Evolutionary conservation across 2,797 vertebrate species (phyloP).

Genomic region (Apogon hyalosoma): DNA sequence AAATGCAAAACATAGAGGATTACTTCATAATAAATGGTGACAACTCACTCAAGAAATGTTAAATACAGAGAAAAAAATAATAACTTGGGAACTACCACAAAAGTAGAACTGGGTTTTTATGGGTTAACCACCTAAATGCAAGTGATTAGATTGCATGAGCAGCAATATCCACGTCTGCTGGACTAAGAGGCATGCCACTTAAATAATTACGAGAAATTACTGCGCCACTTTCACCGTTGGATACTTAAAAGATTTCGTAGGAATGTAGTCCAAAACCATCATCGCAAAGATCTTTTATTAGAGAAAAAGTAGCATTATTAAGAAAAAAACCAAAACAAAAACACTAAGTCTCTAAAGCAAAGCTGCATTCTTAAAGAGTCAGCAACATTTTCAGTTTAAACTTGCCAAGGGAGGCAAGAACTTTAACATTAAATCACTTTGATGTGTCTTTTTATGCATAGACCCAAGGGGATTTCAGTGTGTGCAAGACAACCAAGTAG

Average conservation of each 20-base stretch:
- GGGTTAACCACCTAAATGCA: neutral
- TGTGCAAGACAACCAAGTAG: slow-evolving; percentile 31
- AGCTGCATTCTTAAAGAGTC: slow-evolving; percentile 45
- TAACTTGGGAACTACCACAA: no score
- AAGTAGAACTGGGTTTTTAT: no score
- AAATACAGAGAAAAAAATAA: no score
- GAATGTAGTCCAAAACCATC: slow-evolving; percentile 1
- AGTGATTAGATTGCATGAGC: slow-evolving; percentile 18
- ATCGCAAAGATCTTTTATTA: slow-evolving; percentile 3
- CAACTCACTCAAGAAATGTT: no score
- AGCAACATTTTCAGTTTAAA: slow-evolving; percentile 58
- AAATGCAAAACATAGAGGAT: no score
- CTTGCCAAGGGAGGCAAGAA: slow-evolving; percentile 44
- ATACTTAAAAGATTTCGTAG: slow-evolving; percentile 22
- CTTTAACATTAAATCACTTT: slow-evolving; percentile 59
- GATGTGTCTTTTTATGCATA: slow-evolving; percentile 59
- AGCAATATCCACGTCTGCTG: neutral
- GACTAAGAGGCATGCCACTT: neutral
- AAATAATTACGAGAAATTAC: slow-evolving; percentile 5
- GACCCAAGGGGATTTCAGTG: slow-evolving; percentile 23
- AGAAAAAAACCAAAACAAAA: neutral
- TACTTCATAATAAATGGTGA: no score
- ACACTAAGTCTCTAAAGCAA: slow-evolving; percentile 40
- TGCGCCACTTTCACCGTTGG: neutral
- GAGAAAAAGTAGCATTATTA: neutral